These are phyloP conservation scores for Drosophila ambigua DNA, from an alignment of 1,140 invertebrate genomes.

Conservation along the genomic window DNA sequence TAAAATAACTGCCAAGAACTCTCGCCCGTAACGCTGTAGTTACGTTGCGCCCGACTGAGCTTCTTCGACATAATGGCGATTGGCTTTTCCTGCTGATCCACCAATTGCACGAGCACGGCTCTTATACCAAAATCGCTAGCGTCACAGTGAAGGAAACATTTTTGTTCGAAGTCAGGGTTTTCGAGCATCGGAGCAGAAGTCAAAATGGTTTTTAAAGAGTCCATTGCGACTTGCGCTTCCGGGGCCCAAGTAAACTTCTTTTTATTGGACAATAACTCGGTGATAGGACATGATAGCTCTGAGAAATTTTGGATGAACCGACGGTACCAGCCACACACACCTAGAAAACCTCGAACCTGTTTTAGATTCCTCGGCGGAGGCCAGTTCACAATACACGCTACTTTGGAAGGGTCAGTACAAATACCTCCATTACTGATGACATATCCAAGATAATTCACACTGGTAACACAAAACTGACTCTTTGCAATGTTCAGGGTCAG, in stretches of 20 bases:
- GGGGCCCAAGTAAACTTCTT: slow-evolving; percentile 12
- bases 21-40: not conserved
- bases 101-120: slow-evolving; percentile 1
- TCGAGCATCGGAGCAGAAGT: slow-evolving; percentile 3
- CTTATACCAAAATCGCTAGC: slow-evolving; percentile 2
- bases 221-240: slow-evolving; percentile 4
- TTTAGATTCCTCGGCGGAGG: slow-evolving; percentile 13
- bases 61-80: not conserved
- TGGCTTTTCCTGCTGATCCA: not conserved
- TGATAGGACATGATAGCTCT: not conserved
- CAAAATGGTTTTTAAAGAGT: not conserved
- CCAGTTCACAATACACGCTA: slow-evolving; percentile 15
- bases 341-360: slow-evolving; percentile 14
- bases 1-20: slow-evolving; percentile 5
- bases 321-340: slow-evolving; percentile 9
- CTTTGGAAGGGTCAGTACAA: slow-evolving; percentile 6
- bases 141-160: slow-evolving; percentile 12
- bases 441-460: not conserved
- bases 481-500: not conserved
- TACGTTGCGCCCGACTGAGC: slow-evolving; percentile 1
- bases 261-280: not conserved
- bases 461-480: slow-evolving; percentile 4
- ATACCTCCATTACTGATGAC: slow-evolving; percentile 7
- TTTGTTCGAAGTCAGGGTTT: slow-evolving; percentile 3
- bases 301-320: slow-evolving; percentile 17